Conservation (phyloP, 2,113 vertebrate genomes). For the Prionailurus bengalensis region DNA sequence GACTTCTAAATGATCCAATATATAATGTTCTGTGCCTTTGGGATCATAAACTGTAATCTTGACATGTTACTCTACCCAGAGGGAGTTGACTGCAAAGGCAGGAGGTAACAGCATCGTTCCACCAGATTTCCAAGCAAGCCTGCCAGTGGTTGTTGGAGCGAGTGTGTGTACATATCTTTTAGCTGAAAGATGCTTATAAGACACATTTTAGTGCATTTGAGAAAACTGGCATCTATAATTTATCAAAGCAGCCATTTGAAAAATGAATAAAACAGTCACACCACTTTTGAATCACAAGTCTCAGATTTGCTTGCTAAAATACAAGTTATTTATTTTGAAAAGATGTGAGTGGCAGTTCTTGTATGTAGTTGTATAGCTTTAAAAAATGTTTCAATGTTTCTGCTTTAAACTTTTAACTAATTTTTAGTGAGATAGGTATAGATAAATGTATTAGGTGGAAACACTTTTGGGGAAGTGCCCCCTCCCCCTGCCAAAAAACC, state of each 20-base stretch:
- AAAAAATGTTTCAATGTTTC: neutral
- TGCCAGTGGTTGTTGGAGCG: neutral
- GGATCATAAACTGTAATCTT: neutral
- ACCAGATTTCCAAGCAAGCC: neutral
- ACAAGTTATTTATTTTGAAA: conserved; percentile 69
- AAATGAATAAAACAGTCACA: conserved; percentile 76
- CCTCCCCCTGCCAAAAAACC: neutral
- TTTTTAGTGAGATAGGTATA: neutral
- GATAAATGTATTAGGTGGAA: neutral
- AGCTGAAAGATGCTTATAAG: conserved; percentile 69
- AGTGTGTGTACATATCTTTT: neutral
- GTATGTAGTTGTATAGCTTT: conserved; percentile 61
- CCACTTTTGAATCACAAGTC: conserved; percentile 52
- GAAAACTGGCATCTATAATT: conserved; percentile 76
- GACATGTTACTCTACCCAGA: neutral
- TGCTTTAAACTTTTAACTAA: conserved; percentile 21
- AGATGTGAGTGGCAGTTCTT: neutral
- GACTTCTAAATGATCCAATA: neutral
- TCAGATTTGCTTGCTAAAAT: conserved; percentile 72
- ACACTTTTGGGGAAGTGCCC: neutral
- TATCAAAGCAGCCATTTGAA: conserved; percentile 73
- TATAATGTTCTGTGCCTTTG: neutral
- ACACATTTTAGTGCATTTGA: conserved; percentile 38
- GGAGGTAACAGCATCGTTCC: neutral
- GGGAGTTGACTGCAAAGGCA: neutral